phyloP scores from a whole-genome alignment of 1,140 invertebrate species.

The Macrosteles quadrilineatus region DNA sequence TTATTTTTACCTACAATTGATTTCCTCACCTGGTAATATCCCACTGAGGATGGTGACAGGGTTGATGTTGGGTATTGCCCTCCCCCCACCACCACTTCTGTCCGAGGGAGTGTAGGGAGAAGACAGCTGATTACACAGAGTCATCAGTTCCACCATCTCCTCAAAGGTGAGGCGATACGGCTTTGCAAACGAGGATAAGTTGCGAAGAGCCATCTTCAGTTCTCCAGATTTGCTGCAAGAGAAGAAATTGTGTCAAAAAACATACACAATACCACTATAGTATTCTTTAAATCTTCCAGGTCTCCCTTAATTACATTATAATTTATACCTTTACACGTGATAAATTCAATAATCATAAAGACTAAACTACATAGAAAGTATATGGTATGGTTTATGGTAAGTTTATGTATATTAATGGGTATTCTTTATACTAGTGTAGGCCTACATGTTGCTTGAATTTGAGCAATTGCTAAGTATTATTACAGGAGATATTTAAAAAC shows the following conservation, averaged over 20 bases:
- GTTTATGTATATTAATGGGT: no score
- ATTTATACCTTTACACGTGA: no score
- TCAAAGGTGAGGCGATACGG: conserved; percentile 64
- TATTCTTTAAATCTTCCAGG: conserved; percentile 9
- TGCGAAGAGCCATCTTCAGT: conserved; percentile 59
- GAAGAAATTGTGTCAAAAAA: conserved; percentile 36
- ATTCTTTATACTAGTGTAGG: no score
- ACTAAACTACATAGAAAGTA: no score
- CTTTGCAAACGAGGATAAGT: conserved; percentile 55
- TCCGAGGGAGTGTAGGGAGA: conserved; percentile 3
- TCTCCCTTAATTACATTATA: not conserved
- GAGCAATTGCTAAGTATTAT: no score
- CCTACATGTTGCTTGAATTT: no score
- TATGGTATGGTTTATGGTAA: no score
- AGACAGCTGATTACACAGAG: conserved; percentile 66
- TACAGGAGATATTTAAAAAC: no score
- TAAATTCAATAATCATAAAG: no score
- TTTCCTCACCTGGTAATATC: conserved; percentile 76
- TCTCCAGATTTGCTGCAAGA: conserved; percentile 67
- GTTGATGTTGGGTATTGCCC: conserved; percentile 52
- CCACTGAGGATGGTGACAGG: conserved; percentile 63
- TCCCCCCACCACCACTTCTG: not conserved
- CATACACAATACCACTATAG: not conserved
- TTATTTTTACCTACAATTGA: no score
- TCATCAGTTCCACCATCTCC: conserved; percentile 74